Evolutionary conservation across 2,113 vertebrate species (phyloP), one percentile per base, ranked within the genome.

Genomic region (Poeciliopsis occidentalis): DNA sequence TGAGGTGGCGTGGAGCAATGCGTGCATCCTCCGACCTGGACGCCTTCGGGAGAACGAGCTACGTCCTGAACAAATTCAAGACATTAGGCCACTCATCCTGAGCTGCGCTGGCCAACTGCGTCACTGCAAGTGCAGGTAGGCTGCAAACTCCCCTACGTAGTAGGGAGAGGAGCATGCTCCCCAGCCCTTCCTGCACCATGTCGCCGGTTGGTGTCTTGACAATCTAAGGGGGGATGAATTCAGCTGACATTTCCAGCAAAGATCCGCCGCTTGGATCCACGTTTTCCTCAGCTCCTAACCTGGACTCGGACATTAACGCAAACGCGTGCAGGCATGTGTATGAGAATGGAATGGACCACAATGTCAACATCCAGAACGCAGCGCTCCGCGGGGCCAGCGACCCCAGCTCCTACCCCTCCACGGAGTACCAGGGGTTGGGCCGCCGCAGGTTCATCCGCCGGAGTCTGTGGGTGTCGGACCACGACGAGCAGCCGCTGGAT

Each of bases 361-460:
- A 91, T 84, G 90, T 90, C 74, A 92, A 89, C 79, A 82, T 88
- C 37, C 93, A 93, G 62, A 93, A 82, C 73, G 93, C 91, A 54
- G 72, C 80, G 80, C 92, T 93, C 73, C 92, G 92, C 60, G 92
- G 94, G 17, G 87, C 92, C 3, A 94, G 93, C 62, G 94, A 94
- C 78, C 92, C 91, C 79, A 93, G 85, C 89, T 71, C 84, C 47
- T 93, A 89, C 80, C 92, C 91, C 4, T 88, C 82, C 63, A 86
- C 87, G 1, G 89, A 93, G 31, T 91, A 91, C 91, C 89, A 91
- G 83, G 90, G 93, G 84, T 83, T 92, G 51, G 93, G 95, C 71
- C 95, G 96, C 60, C 96, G 96, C 90, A 95, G 97, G 79, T 98
- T 98, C 83, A 93, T 98, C 88, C 94, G 97, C 69, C 91, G 96